phyloP scores from a whole-genome alignment of 2,888 invertebrate genomes.

The Hirtodrosophila duncani region DNA sequence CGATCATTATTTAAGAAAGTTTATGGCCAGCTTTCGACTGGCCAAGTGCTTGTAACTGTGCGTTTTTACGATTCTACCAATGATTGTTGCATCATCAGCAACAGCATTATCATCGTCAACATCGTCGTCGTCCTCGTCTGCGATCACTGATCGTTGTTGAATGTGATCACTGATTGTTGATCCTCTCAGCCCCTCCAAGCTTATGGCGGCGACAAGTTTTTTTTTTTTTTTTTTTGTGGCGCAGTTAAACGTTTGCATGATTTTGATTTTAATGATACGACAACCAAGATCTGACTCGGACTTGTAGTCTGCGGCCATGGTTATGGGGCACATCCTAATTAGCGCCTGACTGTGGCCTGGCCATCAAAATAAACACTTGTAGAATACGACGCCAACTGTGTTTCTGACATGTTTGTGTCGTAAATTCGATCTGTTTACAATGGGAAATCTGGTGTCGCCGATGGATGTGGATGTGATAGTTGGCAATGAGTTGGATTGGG shows the following conservation, averaged over 20 bases:
- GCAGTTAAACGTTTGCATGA: constrained; percentile 72
- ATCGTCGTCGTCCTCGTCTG: background rate
- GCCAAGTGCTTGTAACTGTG: constrained; percentile 69
- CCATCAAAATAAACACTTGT: constrained; percentile 75
- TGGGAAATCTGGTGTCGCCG: constrained; percentile 57
- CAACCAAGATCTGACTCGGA: constrained; percentile 14
- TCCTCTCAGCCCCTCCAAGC: background rate
- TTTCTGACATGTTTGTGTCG: constrained; percentile 55
- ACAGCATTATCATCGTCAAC: background rate
- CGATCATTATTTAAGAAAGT: constrained; percentile 52
- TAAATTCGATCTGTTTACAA: constrained; percentile 58
- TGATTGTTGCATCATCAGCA: constrained; percentile 9
- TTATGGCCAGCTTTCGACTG: constrained; percentile 50
- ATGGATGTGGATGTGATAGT: no score
- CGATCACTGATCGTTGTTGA: constrained; percentile 3
- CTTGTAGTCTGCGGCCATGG: background rate
- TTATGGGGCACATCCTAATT: constrained; percentile 57
- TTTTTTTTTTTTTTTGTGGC: no score
- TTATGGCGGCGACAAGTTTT: constrained; percentile 57
- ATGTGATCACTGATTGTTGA: background rate
- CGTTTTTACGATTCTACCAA: constrained; percentile 52
- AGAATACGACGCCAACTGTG: constrained; percentile 57
- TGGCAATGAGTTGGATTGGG: constrained; percentile 13
- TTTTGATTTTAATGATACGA: constrained; percentile 61
- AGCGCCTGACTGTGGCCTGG: constrained; percentile 57